Evolutionary conservation across 35 echinoderm and acorn worm species (phyloP).

Genomic region (Chiridota heheva): DNA sequence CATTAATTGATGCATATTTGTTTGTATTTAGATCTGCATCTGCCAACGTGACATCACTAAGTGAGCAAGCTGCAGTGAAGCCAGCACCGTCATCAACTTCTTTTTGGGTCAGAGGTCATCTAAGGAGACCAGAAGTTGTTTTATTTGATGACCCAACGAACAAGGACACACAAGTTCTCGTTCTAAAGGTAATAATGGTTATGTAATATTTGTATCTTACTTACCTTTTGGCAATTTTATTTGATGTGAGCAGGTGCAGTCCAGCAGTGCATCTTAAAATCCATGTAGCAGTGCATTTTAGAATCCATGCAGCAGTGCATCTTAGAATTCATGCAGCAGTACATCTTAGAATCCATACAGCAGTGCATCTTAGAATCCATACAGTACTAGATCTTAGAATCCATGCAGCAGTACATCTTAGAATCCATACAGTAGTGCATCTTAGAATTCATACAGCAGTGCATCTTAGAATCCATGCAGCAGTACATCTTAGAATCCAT

Average conservation of each 20-base stretch:
- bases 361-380: too few relatives aligned
- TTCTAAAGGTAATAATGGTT: conserved; percentile 64
- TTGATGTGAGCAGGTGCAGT: background rate
- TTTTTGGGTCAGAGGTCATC: conserved; percentile 65
- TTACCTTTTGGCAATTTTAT: background rate
- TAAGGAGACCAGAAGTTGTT: conserved; percentile 89
- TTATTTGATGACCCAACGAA: conserved; percentile 97
- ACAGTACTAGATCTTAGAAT: too few relatives aligned
- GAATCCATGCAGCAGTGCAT: too few relatives aligned
- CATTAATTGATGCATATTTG: too few relatives aligned
- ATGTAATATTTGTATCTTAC: background rate
- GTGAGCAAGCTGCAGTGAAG: conserved; percentile 6
- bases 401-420: too few relatives aligned
- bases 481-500: too few relatives aligned
- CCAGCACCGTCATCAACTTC: background rate
- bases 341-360: too few relatives aligned
- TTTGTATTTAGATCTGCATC: conserved; percentile 18
- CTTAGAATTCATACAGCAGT: too few relatives aligned
- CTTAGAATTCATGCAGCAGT: too few relatives aligned
- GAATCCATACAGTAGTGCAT: too few relatives aligned
- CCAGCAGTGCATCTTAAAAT: background rate
- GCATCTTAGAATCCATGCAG: too few relatives aligned
- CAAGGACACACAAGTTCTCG: conserved; percentile 79
- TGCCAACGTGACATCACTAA: background rate
- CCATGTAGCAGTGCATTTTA: background rate